Evolutionary conservation across 2,797 vertebrate genomes (phyloP).

Genomic region (Rhinichthys osculus): DNA sequence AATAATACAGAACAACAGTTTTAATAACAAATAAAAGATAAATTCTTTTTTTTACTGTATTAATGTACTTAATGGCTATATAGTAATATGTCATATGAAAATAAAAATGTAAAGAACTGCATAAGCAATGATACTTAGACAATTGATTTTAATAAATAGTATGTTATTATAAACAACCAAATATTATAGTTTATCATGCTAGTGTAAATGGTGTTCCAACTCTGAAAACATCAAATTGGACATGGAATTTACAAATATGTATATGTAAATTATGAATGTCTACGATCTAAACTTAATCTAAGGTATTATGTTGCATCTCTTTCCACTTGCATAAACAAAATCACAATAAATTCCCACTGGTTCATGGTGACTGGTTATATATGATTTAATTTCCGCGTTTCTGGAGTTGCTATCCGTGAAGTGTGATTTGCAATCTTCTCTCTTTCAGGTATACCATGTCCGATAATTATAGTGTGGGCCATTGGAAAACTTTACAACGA

Average conservation of each 20-base stretch:
- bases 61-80: not conserved
- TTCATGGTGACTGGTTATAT: not conserved
- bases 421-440: constrained; percentile 7
- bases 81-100: not conserved
- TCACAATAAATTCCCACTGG: not conserved
- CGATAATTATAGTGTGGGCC: constrained; percentile 94
- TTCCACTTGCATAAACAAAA: not conserved
- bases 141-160: not conserved
- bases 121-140: not conserved
- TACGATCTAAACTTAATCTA: not conserved
- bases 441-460: constrained; percentile 89
- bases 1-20: not conserved
- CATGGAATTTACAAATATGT: not conserved
- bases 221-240: not conserved
- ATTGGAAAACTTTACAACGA: constrained; percentile 93
- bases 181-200: not conserved
- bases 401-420: not conserved
- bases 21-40: not conserved
- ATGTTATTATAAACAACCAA: not conserved
- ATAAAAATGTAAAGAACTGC: not conserved
- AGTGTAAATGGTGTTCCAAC: not conserved
- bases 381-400: not conserved
- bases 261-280: not conserved
- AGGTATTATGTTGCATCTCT: not conserved
- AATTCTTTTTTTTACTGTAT: not conserved